Evolutionary conservation across 2,797 vertebrate genomes (phyloP).

Genomic region (Acrossocheilus wenchowensis): DNA sequence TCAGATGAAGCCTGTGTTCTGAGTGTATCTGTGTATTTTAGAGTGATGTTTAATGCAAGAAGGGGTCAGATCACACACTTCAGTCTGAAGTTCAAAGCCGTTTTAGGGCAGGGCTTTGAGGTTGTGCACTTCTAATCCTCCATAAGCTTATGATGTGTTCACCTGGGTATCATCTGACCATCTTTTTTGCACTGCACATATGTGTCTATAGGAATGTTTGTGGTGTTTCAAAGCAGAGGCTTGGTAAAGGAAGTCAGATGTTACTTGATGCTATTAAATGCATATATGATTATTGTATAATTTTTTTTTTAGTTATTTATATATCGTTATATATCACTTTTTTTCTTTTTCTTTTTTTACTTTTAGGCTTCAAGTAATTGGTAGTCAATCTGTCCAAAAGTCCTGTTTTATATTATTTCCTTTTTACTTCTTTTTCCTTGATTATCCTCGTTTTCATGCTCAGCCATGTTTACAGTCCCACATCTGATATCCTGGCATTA

Average conservation of each 20-base stretch:
- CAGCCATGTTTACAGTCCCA: constrained; percentile 48
- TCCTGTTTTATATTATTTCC: not conserved
- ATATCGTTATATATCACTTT: not conserved
- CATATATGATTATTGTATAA: not conserved
- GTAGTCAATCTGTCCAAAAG: not conserved
- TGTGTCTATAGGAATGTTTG: not conserved
- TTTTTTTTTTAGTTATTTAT: not conserved
- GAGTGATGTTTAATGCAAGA: not conserved
- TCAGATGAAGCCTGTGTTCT: not conserved
- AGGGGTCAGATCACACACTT: constrained; percentile 9
- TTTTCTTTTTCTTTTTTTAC: not conserved
- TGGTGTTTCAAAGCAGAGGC: not conserved
- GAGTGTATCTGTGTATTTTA: constrained; percentile 25
- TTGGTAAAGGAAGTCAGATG: not conserved
- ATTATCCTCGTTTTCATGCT: constrained; percentile 29
- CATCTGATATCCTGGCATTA: constrained; percentile 51
- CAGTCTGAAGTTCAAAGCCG: constrained; percentile 45
- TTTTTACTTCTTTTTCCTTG: constrained; percentile 30
- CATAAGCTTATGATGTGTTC: constrained; percentile 52
- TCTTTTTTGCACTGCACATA: not conserved
- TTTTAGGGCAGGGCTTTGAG: constrained; percentile 34
- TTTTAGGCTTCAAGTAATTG: not conserved
- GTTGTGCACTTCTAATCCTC: constrained; percentile 49
- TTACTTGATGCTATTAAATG: not conserved
- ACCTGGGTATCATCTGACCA: constrained; percentile 46